Base-by-base conservation (phyloP, 2,888 invertebrate genomes). In the Thecophora atra region DNA sequence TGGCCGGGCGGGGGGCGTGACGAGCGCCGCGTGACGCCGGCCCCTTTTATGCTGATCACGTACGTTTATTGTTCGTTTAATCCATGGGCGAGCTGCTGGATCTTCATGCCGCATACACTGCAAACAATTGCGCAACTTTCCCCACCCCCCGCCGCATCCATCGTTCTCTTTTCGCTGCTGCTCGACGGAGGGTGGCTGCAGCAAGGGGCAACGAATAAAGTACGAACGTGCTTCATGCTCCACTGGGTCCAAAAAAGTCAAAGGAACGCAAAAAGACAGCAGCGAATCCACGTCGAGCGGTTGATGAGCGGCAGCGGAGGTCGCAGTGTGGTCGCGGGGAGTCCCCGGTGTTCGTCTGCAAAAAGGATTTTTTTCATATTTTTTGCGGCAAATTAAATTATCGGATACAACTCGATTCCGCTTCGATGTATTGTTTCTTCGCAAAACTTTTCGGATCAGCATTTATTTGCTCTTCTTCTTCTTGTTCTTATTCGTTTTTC, bases 61-160 rank as follows among this genome's bases (percentile, higher is more conserved):
- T 84, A 79, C 81, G 83, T 84, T 85, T 83, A 83, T 85, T 84
- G 84, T 84, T 83, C 80, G 81, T 78, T 84, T 84, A 84, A 84
- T 84, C n/a, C n/a, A 83, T 83, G 83, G 83, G 81, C 81, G 81
- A 81, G 80, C 71, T 11, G 11, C 11, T 8, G 6, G 11, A 11
- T 37, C 6, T 37, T 73, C 74, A 73, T 67, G 73, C 60, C 69
- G 71, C 66, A n/a, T n/a, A n/a, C n/a, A 73, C 73, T 74, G 73
- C 72, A 74, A 75, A 74, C 74, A 73, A 76, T 74, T 74, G 74
- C 65, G 47, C 73, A 70, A 72, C 70, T 72, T 72, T 75, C 72
- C 71, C 65, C 72, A 30, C 58, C 56, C 51, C 44, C 47, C 66
- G 15, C 7, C 26, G 62, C 44, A 24, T 47, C 66, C 3, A 28